Evolutionary conservation across 30 jellyfish, hydroid and myxozoan species (phyloP).

Genomic region (Aurelia aurita complex sp. Pacific): DNA sequence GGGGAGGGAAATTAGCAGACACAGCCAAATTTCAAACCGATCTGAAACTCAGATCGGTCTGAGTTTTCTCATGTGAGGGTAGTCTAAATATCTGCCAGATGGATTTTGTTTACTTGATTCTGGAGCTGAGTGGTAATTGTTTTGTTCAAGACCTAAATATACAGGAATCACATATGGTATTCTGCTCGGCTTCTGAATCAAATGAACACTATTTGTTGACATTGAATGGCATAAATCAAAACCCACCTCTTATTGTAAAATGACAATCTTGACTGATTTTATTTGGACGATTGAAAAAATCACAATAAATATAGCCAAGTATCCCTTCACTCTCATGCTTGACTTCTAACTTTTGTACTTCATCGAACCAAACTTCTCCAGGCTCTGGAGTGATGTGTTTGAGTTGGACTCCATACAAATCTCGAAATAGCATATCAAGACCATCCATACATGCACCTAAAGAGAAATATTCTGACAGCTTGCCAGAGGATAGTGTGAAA

Average conservation of each 20-base stretch:
- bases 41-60: too few relatives aligned
- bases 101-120: too few relatives aligned
- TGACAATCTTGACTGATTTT: constrained; percentile 88
- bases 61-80: too few relatives aligned
- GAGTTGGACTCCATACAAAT: constrained; percentile 74
- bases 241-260: constrained; percentile 85
- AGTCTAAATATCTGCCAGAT: too few relatives aligned
- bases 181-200: too few relatives aligned
- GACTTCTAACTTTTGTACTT: constrained; percentile 82
- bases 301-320: constrained; percentile 93
- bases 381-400: constrained; percentile 55
- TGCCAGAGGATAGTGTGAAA: constrained; percentile 62
- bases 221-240: not conserved
- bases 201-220: too few relatives aligned
- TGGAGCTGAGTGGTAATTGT: too few relatives aligned
- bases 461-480: constrained; percentile 78
- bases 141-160: too few relatives aligned
- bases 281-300: constrained; percentile 80
- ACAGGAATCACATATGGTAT: too few relatives aligned
- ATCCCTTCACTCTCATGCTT: constrained; percentile 84
- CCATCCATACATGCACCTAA: constrained; percentile 98
- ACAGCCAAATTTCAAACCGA: too few relatives aligned
- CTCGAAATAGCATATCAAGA: constrained; percentile 62
- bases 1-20: too few relatives aligned
- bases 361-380: constrained; percentile 97